Evolutionary conservation across 2,797 vertebrate species (phyloP), one percentile per base, ranked within the genome.

Genomic region (Lerista edwardsae): DNA sequence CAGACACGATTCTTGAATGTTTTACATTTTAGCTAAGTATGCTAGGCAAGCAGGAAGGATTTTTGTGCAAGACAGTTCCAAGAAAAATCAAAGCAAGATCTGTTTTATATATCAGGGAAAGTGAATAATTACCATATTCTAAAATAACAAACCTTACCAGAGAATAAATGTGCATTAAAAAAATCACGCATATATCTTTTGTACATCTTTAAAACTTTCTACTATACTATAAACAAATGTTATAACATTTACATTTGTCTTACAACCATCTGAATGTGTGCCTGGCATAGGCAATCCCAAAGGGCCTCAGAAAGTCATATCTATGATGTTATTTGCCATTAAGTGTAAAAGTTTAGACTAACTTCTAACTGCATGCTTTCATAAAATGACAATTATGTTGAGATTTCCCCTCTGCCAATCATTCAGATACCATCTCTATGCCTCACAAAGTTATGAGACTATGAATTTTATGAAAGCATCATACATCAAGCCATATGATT

Each of bases 1-100:
- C 92, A 93, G 92, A 87, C 75, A 87, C 12, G 69, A 44, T 79
- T 90, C 75, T 84, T 89, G 85, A 86, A 64, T 57, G 86, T 86
- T 82, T 85, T 88, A 93, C 80, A 68, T 87, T 90, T 79, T 89
- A 90, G 77, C 67, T 90, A 85, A 90, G 59, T 19, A 29, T 82
- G 90, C 55, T 67, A 62, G 85, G 88, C 65, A 83, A 90, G 73
- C 87, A 92, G 51, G 19, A n/a, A 88, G 80, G 12, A 88, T 0
- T 73, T 81, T 91, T 90, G 84, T 61, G 75, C 44, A 77, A 89
- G 74, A 80, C 87, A 91, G 80, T 92, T 75, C 34, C 71, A 41
- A 90, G 62, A 89, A 88, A 73, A 91, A 86, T 15, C 31, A 87
- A 85, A 84, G 79, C 41, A 69, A 47, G 8, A 1, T 82, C 87